Evolutionary conservation across 2,888 invertebrate species (phyloP), one percentile per base, ranked within the genome.

Genomic region (Aleiodes testaceus): DNA sequence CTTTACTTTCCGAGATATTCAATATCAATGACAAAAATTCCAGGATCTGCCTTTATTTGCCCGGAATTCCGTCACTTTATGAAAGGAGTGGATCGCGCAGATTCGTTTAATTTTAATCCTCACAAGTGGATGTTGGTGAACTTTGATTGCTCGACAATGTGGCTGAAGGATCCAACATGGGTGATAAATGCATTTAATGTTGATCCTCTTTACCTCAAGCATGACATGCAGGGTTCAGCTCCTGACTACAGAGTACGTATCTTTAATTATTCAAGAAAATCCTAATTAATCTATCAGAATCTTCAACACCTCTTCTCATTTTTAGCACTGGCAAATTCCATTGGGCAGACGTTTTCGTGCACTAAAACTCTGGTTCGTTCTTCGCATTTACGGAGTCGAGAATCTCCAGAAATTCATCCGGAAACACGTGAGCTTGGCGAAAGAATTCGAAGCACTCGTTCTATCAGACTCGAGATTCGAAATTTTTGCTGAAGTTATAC

Each of bases 121-220:
- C 99, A 99, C 88, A 99, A 99, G 88, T 99, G 99, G 99, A 89
- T 99, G 92, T 88, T 99, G 78, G 97, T 99, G n/a, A 99, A 97
- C 88, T 99, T 99, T 81, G 99, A 99, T 88, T 99, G 99, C 85
- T 99, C 99, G 11, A 94, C 98, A 0, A 94, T 99, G 95, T 99
- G 99, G 99, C 89, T 96, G 3, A 96, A 95, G 82, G 92, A 96
- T 83, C 95, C 96, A 75, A 91, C 93, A 63, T 95, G 95, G 90
- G 91, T 99, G 69, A 95, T 98, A 0, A 94, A 97, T 81, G 98
- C 99, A 0, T 96, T 99, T 87, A 98, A 97, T 79, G 98, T 99
- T 0, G 98, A 99, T 88, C 99, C 99, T 0, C 89, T 98, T 0
- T 99, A 99, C 83, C 89, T 99, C 74, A 97, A 98, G 85, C 98